Conservation (phyloP, 1,140 invertebrate species). For the Drosophila repleta region DNA sequence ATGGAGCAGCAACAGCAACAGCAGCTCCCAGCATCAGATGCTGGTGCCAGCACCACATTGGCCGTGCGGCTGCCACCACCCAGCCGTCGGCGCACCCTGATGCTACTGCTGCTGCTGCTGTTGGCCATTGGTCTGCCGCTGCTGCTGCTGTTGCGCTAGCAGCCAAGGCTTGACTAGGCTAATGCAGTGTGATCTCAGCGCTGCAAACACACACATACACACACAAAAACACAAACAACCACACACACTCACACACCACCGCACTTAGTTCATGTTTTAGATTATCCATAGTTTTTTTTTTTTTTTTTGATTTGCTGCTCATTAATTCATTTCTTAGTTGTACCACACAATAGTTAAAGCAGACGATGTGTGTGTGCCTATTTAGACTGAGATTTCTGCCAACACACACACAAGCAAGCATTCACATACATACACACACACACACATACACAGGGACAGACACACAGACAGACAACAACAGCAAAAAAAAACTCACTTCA, state of each 20-base stretch:
- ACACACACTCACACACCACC: slow-evolving; percentile 26
- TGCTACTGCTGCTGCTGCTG: slow-evolving; percentile 28
- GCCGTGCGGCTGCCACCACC: slow-evolving; percentile 10
- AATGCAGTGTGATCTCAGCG: slow-evolving; percentile 26
- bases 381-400: slow-evolving; percentile 76
- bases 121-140: slow-evolving; percentile 27
- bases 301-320: slow-evolving; percentile 3
- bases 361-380: slow-evolving; percentile 32
- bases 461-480: slow-evolving; percentile 7
- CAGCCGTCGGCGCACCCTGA: neutral
- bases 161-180: slow-evolving; percentile 9
- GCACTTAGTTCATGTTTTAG: slow-evolving; percentile 65
- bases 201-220: slow-evolving; percentile 11
- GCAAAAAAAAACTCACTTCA: slow-evolving; percentile 55
- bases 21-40: neutral
- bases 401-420: slow-evolving; percentile 30
- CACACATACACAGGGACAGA: slow-evolving; percentile 4
- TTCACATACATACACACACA: slow-evolving; percentile 34
- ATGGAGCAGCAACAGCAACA: slow-evolving; percentile 1
- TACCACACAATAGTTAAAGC: slow-evolving; percentile 12
- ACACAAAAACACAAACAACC: slow-evolving; percentile 7
- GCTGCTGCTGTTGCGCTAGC: slow-evolving; percentile 36
- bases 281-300: slow-evolving; percentile 21
- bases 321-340: slow-evolving; percentile 23
- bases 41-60: slow-evolving; percentile 15